Evolutionary conservation across 1,140 invertebrate species (phyloP).

Genomic region (Mactra quadrangularis): DNA sequence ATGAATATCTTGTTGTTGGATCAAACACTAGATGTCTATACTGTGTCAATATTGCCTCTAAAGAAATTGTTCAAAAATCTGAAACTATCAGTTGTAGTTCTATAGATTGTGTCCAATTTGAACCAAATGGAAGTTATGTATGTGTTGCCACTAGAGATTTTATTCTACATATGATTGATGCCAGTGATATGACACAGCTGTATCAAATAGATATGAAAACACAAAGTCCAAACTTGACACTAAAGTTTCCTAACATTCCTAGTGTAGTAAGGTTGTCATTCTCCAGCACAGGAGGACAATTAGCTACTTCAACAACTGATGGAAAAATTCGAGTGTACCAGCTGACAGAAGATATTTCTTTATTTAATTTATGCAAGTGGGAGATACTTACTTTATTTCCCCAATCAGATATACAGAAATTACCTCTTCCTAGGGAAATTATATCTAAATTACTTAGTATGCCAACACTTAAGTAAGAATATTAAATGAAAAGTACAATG

Average conservation of each 20-base stretch:
- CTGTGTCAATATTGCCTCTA: constrained; percentile 58
- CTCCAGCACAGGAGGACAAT: constrained; percentile 31
- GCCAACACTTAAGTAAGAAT: constrained; percentile 19
- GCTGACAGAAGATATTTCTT: constrained; percentile 31
- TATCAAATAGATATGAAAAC: constrained; percentile 46
- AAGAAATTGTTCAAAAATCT: constrained; percentile 34
- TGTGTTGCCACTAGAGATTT: constrained; percentile 50
- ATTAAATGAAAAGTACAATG: neutral
- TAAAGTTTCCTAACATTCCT: constrained; percentile 9
- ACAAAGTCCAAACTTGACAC: neutral
- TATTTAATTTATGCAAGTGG: constrained; percentile 54
- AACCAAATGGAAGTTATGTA: constrained; percentile 33
- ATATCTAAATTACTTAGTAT: constrained; percentile 28
- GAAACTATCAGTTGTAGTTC: neutral
- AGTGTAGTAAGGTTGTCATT: constrained; percentile 46
- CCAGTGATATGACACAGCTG: constrained; percentile 2
- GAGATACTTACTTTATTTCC: constrained; percentile 36
- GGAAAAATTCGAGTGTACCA: constrained; percentile 55
- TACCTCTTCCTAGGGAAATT: constrained; percentile 50
- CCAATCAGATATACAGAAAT: constrained; percentile 11
- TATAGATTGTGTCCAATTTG: constrained; percentile 50
- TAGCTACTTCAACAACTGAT: constrained; percentile 39
- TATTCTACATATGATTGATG: constrained; percentile 32
- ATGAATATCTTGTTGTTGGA: constrained; percentile 65
- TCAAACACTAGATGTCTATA: constrained; percentile 57